These are phyloP conservation scores for Cassiopea andromeda DNA, from an alignment of 30 jellyfish, hydroid and myxozoan species.

Conservation along the genomic window DNA sequence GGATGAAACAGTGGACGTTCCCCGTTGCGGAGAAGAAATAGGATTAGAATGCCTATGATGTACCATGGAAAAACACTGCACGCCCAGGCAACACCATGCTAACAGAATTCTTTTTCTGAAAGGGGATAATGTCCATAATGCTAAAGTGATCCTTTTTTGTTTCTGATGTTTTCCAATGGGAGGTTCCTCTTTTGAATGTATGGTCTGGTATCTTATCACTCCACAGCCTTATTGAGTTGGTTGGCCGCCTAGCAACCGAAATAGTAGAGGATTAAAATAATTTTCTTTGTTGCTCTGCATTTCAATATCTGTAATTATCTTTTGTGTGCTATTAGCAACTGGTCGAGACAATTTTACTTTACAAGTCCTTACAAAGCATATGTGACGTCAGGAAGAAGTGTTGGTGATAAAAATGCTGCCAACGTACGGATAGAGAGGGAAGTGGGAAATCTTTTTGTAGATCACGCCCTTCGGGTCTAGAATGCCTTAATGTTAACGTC, in stretches of 20 bases:
- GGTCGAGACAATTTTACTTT: neutral
- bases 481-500: too few species aligned
- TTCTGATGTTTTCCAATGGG: neutral
- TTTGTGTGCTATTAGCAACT: neutral
- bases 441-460: too few species aligned
- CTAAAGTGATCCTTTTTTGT: neutral
- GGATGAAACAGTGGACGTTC: neutral
- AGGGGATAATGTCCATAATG: neutral
- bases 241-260: neutral
- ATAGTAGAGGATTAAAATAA: neutral
- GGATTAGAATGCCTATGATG: neutral
- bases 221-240: neutral
- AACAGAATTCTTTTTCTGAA: neutral
- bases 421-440: too few species aligned
- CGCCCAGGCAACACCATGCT: neutral
- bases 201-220: neutral
- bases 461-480: too few species aligned
- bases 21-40: neutral
- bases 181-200: neutral
- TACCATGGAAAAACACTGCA: neutral
- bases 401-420: too few species aligned
- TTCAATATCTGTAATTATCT: neutral
- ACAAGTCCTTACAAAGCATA: too few species aligned
- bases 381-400: too few species aligned
- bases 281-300: neutral